Conservation (phyloP, 2,888 invertebrate genomes). For the Phrixothrix hirtus region DNA sequence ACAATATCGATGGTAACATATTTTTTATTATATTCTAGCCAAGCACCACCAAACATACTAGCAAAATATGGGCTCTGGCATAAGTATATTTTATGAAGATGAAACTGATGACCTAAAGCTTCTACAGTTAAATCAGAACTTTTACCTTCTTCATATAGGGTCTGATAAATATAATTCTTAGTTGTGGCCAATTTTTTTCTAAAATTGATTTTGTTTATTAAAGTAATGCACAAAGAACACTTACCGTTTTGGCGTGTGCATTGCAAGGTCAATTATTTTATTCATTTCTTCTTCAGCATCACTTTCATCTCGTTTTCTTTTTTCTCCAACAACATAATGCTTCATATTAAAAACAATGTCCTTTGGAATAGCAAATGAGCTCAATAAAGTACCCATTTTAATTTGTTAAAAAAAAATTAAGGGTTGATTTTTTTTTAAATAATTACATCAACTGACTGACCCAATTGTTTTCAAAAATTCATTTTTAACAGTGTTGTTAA, state of each 20-base stretch:
- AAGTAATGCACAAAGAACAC: too few species aligned
- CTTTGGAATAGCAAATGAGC: constrained; percentile 49
- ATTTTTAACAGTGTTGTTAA: too few species aligned
- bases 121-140: constrained; percentile 74
- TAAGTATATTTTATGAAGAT: constrained; percentile 76
- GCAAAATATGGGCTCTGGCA: constrained; percentile 80
- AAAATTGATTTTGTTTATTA: too few species aligned
- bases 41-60: constrained; percentile 80
- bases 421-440: too few species aligned
- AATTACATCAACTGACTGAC: too few species aligned
- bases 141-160: constrained; percentile 73
- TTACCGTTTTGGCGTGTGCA: constrained; percentile 69
- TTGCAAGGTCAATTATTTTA: constrained; percentile 60
- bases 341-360: constrained; percentile 55
- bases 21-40: constrained; percentile 71
- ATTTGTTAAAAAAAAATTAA: neutral
- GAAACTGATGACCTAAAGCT: constrained; percentile 73
- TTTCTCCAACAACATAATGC: constrained; percentile 56
- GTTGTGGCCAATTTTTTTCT: constrained; percentile 73
- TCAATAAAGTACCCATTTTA: constrained; percentile 57
- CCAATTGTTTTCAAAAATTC: too few species aligned
- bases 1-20: constrained; percentile 69
- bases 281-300: constrained; percentile 58
- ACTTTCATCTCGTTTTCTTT: constrained; percentile 62
- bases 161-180: constrained; percentile 77